phyloP scores from a whole-genome alignment of 2,888 invertebrate genomes.

The Therioaphis trifolii region DNA sequence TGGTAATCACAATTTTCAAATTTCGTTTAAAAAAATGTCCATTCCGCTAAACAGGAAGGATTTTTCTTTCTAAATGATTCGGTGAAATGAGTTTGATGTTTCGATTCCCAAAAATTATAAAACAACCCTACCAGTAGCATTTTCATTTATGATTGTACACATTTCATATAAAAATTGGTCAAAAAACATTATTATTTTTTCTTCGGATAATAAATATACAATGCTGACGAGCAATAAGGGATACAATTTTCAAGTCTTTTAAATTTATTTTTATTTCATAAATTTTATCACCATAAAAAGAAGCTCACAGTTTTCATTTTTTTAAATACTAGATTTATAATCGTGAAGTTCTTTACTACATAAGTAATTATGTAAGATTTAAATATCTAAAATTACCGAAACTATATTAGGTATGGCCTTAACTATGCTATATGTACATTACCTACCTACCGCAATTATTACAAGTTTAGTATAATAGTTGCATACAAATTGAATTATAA shows the following conservation, averaged over 20 bases:
- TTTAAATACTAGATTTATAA: slow-evolving; percentile 47
- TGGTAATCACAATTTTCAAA: slow-evolving; percentile 20
- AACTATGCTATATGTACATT: slow-evolving; percentile 53
- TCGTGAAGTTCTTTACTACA: slow-evolving; percentile 38
- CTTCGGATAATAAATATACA: slow-evolving; percentile 35
- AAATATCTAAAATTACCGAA: slow-evolving; percentile 48
- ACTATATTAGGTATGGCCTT: slow-evolving; percentile 52
- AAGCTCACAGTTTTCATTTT: slow-evolving; percentile 61
- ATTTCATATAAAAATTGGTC: slow-evolving; percentile 43
- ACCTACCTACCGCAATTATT: slow-evolving; percentile 42
- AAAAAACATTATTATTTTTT: slow-evolving; percentile 47
- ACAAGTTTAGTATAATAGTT: slow-evolving; percentile 46
- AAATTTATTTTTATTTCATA: slow-evolving; percentile 53
- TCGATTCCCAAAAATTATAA: slow-evolving; percentile 27
- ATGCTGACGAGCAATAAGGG: slow-evolving; percentile 35
- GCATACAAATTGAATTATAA: slow-evolving; percentile 47
- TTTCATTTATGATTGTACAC: slow-evolving; percentile 18
- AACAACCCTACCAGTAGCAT: not conserved
- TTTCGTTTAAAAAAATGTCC: not conserved
- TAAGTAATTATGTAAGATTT: slow-evolving; percentile 41
- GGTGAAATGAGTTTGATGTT: slow-evolving; percentile 29
- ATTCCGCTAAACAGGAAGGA: not conserved
- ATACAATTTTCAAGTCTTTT: slow-evolving; percentile 59
- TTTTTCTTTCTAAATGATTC: not conserved
- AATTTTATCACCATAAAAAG: slow-evolving; percentile 60